Percentiles rank a stretch among this genome's conserved stretches.
Evolutionary conservation across 1,140 invertebrate genomes (phyloP).

Genomic region (Paralvinella palmiformis): DNA sequence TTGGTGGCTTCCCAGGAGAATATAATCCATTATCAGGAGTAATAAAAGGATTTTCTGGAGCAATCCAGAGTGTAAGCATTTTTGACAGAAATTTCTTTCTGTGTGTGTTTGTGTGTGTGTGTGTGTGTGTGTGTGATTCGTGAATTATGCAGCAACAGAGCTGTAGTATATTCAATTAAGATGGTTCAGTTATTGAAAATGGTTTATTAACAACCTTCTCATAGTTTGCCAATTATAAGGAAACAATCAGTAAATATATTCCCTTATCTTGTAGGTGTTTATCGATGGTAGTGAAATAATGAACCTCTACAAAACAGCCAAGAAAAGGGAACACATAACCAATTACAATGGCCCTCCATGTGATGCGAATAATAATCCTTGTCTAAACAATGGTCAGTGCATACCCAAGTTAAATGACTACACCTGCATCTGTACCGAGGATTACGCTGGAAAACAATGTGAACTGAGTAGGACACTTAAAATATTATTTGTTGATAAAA

Average conservation of each 20-base stretch:
- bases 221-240: too few relatives aligned
- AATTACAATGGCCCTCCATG: constrained; percentile 67
- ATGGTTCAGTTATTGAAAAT: too few relatives aligned
- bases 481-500: too few relatives aligned
- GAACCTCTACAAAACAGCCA: constrained; percentile 49
- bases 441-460: constrained; percentile 58
- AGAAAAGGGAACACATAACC: constrained; percentile 52
- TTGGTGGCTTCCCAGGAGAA: constrained; percentile 73
- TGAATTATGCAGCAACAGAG: too few relatives aligned
- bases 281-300: constrained; percentile 65
- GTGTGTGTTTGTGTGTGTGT: too few relatives aligned
- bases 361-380: constrained; percentile 57
- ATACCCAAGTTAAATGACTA: constrained; percentile 66
- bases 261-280: constrained; percentile 31
- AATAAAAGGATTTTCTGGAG: constrained; percentile 69
- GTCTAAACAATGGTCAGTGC: constrained; percentile 70
- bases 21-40: constrained; percentile 66
- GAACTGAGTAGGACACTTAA: neutral
- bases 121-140: too few relatives aligned
- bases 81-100: neutral
- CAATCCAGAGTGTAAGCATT: constrained; percentile 69
- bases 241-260: too few relatives aligned
- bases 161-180: too few relatives aligned
- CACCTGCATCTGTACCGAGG: constrained; percentile 63
- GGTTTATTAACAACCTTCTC: too few relatives aligned